Conservation (phyloP, 92 coral and sea anemone genomes). For the Epizoanthus rinbou region DNA sequence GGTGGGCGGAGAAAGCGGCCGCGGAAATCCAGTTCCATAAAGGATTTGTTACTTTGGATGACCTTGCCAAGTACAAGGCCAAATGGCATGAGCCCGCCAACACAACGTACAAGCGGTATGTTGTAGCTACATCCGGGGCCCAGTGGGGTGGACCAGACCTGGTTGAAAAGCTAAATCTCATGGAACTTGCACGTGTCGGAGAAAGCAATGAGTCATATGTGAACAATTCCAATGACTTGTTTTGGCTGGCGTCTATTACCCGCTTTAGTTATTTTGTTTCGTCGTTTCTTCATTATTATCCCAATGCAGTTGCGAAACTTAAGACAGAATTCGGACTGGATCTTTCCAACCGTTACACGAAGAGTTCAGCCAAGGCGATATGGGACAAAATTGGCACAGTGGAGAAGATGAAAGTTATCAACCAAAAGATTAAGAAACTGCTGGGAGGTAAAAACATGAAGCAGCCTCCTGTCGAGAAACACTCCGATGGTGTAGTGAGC, state of each 20-base stretch:
- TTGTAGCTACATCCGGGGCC: slow-evolving; percentile 70
- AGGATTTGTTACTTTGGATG: slow-evolving; percentile 73
- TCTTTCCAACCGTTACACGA: slow-evolving; percentile 67
- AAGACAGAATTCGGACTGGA: slow-evolving; percentile 67
- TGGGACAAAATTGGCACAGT: slow-evolving; percentile 79
- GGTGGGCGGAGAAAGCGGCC: slow-evolving; percentile 71
- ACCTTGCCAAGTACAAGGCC: slow-evolving; percentile 73
- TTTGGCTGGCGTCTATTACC: slow-evolving; percentile 87
- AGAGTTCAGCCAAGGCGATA: slow-evolving; percentile 65
- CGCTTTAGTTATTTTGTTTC: slow-evolving; percentile 82
- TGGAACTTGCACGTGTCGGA: slow-evolving; percentile 84
- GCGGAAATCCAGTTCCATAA: slow-evolving; percentile 55
- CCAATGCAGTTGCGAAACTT: slow-evolving; percentile 61
- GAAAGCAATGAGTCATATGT: slow-evolving; percentile 61
- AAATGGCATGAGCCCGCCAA: slow-evolving; percentile 78
- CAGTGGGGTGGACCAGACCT: slow-evolving; percentile 91
- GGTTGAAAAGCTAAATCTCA: slow-evolving; percentile 73
- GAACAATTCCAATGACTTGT: slow-evolving; percentile 72
- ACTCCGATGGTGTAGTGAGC: slow-evolving; percentile 88
- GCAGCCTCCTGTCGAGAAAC: slow-evolving; percentile 43
- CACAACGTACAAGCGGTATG: slow-evolving; percentile 72
- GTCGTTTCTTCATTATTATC: slow-evolving; percentile 49
- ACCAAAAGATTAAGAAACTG: slow-evolving; percentile 68
- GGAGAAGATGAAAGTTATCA: slow-evolving; percentile 71
- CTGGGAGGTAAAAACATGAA: slow-evolving; percentile 62